These are phyloP conservation scores for Fragum whitleyi DNA, from an alignment of 2,888 invertebrate genomes.

Conservation along the genomic window DNA sequence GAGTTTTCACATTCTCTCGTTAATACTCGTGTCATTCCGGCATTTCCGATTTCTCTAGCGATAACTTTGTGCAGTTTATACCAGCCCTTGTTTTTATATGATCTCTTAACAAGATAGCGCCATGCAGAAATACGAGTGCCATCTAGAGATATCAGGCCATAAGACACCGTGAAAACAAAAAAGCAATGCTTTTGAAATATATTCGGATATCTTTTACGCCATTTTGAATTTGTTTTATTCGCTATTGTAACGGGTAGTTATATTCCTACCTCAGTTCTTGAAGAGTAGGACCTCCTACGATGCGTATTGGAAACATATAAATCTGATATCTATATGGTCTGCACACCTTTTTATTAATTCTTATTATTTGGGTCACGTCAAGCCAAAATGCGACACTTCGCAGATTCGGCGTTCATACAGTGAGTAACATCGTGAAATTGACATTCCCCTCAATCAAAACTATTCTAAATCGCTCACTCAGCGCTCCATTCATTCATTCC, in stretches of 20 bases:
- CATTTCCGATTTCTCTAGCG: neutral
- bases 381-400: too few species aligned
- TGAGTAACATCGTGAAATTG: too few species aligned
- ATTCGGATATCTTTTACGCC: neutral
- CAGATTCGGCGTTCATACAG: too few species aligned
- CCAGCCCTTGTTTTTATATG: conserved; percentile 11
- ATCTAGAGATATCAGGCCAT: neutral
- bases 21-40: conserved; percentile 17
- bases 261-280: neutral
- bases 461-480: too few species aligned
- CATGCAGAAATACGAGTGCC: conserved; percentile 16
- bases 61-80: conserved; percentile 2
- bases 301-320: conserved; percentile 6
- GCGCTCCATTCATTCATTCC: too few species aligned
- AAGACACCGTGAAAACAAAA: conserved; percentile 18
- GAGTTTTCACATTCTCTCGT: neutral
- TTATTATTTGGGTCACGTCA: too few species aligned
- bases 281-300: conserved; percentile 18
- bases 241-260: too few species aligned
- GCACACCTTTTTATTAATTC: too few species aligned
- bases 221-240: neutral
- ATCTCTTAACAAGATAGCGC: neutral
- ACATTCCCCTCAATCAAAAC: too few species aligned
- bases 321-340: conserved; percentile 22
- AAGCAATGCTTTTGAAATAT: neutral